Percentiles rank a stretch among this genome's conserved stretches.
Evolutionary conservation across 2,888 invertebrate genomes (phyloP).

Genomic region (Sphecodes monilicornis): DNA sequence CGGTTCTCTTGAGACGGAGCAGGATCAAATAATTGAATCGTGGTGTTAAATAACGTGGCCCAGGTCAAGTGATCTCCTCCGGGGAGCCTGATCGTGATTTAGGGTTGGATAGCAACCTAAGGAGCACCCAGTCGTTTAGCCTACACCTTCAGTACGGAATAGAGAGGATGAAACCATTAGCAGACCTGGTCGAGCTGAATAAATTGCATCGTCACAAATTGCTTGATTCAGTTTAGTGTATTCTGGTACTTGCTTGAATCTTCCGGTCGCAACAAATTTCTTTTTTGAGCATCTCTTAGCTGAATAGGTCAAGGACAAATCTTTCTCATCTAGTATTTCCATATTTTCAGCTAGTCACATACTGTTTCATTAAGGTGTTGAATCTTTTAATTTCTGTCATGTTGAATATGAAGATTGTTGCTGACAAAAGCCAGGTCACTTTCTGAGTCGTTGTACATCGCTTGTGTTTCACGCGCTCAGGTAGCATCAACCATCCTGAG

Average conservation of each 20-base stretch:
- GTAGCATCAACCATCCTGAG: too few relatives aligned
- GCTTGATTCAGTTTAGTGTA: not conserved
- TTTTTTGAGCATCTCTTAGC: not conserved
- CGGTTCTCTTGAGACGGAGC: too few relatives aligned
- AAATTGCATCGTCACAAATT: not conserved
- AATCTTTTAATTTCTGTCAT: too few relatives aligned
- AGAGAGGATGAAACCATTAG: not conserved
- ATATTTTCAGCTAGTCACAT: too few relatives aligned
- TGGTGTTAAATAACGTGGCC: not conserved
- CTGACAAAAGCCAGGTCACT: too few relatives aligned
- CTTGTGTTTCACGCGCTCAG: too few relatives aligned
- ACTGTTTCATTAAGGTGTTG: too few relatives aligned
- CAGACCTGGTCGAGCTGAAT: not conserved
- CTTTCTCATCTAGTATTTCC: too few relatives aligned
- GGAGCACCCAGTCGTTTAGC: conserved; percentile 2
- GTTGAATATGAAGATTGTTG: too few relatives aligned
- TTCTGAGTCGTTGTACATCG: too few relatives aligned
- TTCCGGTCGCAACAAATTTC: not conserved
- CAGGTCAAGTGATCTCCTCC: not conserved
- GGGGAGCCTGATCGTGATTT: conserved; percentile 5
- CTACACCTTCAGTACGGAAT: not conserved
- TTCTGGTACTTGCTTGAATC: not conserved
- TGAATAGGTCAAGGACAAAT: too few relatives aligned
- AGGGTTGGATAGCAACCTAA: not conserved
- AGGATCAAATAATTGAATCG: conserved; percentile 6